phyloP scores from a whole-genome alignment of 2,888 invertebrate species.

The Acanthopleura granulata region DNA sequence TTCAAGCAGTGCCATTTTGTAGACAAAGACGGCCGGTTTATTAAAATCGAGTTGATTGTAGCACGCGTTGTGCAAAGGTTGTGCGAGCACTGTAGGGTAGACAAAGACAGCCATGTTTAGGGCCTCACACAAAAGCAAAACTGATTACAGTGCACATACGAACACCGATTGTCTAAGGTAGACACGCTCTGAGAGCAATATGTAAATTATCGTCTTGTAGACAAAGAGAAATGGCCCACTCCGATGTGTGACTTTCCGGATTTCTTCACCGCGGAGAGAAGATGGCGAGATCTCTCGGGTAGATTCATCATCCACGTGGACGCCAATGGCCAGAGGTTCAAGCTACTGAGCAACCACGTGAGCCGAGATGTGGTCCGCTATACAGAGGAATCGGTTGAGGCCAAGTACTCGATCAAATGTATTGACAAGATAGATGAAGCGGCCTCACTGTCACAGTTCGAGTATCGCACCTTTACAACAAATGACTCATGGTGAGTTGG shows the following conservation, averaged over 20 bases:
- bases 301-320: conserved; percentile 47
- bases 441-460: conserved; percentile 17
- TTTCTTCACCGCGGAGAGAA: conserved; percentile 41
- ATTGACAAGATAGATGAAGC: conserved; percentile 33
- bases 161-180: too few relatives aligned
- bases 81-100: too few relatives aligned
- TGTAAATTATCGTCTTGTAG: conserved; percentile 29
- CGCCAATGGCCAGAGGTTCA: conserved; percentile 45
- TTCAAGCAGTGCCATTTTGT: too few relatives aligned
- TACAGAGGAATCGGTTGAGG: conserved; percentile 33
- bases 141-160: too few relatives aligned
- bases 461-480: conserved; percentile 46
- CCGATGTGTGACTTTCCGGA: conserved; percentile 55
- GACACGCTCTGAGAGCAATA: too few relatives aligned
- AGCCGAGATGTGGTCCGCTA: conserved; percentile 28
- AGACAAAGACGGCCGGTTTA: too few relatives aligned
- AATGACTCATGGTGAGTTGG: conserved; percentile 48
- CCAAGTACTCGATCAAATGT: conserved; percentile 47
- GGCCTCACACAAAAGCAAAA: too few relatives aligned
- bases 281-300: conserved; percentile 61
- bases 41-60: too few relatives aligned
- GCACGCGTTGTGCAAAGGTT: too few relatives aligned
- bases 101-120: too few relatives aligned
- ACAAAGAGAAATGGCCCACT: conserved; percentile 41
- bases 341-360: conserved; percentile 37